These are phyloP conservation scores for Mongoloraphidia duomilia DNA, from an alignment of 2,888 invertebrate species.

Conservation along the genomic window DNA sequence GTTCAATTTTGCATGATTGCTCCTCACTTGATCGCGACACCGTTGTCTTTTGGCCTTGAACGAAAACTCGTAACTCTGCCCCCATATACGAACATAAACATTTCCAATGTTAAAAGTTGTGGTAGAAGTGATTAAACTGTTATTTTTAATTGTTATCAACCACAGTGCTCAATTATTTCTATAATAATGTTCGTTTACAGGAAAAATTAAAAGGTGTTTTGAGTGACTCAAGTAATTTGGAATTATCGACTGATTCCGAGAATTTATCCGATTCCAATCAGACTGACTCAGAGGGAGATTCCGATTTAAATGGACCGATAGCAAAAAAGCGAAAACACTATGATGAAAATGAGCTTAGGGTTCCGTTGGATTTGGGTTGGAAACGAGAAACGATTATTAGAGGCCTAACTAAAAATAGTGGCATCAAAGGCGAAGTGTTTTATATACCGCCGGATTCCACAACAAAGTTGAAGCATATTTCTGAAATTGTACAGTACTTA, in stretches of 20 bases:
- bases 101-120: too few relatives aligned
- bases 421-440: slow-evolving; percentile 84
- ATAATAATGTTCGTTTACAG: slow-evolving; percentile 22
- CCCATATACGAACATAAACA: too few relatives aligned
- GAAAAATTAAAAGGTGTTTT: slow-evolving; percentile 41
- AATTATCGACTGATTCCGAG: slow-evolving; percentile 42
- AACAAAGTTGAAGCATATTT: slow-evolving; percentile 45
- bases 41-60: too few relatives aligned
- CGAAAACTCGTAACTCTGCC: too few relatives aligned
- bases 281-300: slow-evolving; percentile 40
- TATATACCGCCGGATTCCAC: slow-evolving; percentile 59
- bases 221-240: slow-evolving; percentile 39
- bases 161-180: too few relatives aligned
- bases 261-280: slow-evolving; percentile 42
- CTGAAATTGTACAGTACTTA: slow-evolving; percentile 60
- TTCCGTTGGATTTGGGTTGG: slow-evolving; percentile 67
- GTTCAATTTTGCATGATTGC: too few relatives aligned
- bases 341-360: slow-evolving; percentile 43
- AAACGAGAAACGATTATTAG: slow-evolving; percentile 83
- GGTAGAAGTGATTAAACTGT: too few relatives aligned
- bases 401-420: slow-evolving; percentile 72
- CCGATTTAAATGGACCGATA: slow-evolving; percentile 20
- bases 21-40: too few relatives aligned
- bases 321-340: slow-evolving; percentile 33
- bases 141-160: too few relatives aligned